A percentile compares a stretch with the other conserved stretches of the same genome.
These are phyloP conservation scores for Mimachlamys varia DNA, from an alignment of 2,888 invertebrate genomes.

Conservation along the genomic window DNA sequence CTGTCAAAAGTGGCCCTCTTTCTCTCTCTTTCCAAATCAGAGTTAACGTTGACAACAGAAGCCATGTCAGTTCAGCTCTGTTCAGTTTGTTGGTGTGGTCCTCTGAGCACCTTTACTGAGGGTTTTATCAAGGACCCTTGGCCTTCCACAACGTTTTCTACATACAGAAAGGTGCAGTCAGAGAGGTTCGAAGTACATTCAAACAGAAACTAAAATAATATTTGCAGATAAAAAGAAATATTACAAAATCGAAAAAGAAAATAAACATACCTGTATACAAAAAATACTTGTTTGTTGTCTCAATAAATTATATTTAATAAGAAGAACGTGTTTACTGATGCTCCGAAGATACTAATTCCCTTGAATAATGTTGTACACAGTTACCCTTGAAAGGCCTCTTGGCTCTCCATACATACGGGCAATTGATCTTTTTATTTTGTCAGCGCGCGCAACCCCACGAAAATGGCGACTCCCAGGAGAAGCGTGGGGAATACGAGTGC, in stretches of 20 bases:
- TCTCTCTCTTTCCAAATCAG: not conserved
- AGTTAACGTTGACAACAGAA: not conserved
- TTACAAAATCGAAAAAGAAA: too few relatives aligned
- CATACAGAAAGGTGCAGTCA: not conserved
- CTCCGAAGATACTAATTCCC: too few relatives aligned
- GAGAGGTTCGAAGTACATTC: not conserved
- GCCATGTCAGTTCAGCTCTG: not conserved
- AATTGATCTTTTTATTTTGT: not conserved
- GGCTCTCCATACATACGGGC: not conserved
- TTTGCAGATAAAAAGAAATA: too few relatives aligned
- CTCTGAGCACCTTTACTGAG: too few relatives aligned
- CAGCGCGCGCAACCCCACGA: slow-evolving; percentile 50
- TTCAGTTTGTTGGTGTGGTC: not conserved
- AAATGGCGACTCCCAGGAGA: slow-evolving; percentile 69
- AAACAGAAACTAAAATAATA: not conserved
- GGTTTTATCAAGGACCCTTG: too few relatives aligned
- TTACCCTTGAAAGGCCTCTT: slow-evolving; percentile 6
- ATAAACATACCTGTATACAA: too few relatives aligned
- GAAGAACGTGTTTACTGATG: too few relatives aligned
- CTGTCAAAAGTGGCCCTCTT: not conserved
- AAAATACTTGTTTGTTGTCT: too few relatives aligned
- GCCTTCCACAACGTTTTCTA: too few relatives aligned
- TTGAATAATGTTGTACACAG: not conserved
- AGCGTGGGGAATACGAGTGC: slow-evolving; percentile 48
- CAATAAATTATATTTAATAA: too few relatives aligned